Conservation (phyloP, 2,113 vertebrate species). For the Carassius gibelio region DNA sequence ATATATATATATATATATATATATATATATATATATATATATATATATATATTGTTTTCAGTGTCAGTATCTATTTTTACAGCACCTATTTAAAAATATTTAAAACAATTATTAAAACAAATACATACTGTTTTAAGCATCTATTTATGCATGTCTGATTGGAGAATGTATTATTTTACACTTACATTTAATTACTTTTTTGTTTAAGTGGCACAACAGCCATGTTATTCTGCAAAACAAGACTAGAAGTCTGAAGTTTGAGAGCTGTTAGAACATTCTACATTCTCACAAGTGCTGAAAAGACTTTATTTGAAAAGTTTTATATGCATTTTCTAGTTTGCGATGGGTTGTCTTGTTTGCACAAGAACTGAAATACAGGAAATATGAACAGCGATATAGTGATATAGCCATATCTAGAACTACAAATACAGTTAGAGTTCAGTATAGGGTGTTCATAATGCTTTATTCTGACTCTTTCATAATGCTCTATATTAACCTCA, state of each 20-base stretch:
- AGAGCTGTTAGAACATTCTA: background rate
- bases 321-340: background rate
- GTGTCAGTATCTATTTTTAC: too few species aligned
- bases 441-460: conserved; percentile 46
- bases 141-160: background rate
- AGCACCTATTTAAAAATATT: too few species aligned
- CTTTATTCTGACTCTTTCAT: conserved; percentile 60
- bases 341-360: background rate
- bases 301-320: background rate
- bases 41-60: too few species aligned
- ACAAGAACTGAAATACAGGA: background rate
- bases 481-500: conserved; percentile 57
- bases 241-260: background rate
- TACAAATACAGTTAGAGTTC: background rate
- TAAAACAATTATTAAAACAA: too few species aligned
- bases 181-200: background rate
- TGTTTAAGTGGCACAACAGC: too few species aligned
- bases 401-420: background rate
- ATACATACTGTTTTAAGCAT: too few species aligned
- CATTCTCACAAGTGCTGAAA: background rate
- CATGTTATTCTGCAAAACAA: too few species aligned
- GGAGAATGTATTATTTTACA: background rate
- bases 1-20: too few species aligned
- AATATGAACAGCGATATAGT: background rate
- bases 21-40: too few species aligned